Conservation (phyloP, 1,140 invertebrate genomes). For the Zaprionus ghesquierei region DNA sequence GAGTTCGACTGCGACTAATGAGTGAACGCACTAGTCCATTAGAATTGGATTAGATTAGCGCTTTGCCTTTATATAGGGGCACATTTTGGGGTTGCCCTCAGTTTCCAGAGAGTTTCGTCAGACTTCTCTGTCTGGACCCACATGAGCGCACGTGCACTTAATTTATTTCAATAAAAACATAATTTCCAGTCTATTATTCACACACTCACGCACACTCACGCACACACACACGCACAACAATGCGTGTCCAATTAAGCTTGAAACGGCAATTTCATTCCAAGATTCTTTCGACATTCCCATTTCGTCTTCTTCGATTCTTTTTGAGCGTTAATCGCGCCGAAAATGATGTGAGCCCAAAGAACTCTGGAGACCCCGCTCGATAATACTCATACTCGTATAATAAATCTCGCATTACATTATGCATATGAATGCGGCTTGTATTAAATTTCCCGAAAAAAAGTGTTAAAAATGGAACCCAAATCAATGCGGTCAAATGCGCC, state of each 20-base stretch:
- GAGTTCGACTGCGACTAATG: neutral
- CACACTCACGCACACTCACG: conserved; percentile 41
- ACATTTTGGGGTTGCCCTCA: conserved; percentile 9
- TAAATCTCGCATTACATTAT: conserved; percentile 76
- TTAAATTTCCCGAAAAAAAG: conserved; percentile 69
- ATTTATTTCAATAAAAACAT: conserved; percentile 80
- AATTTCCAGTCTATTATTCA: conserved; percentile 75
- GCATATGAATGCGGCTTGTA: conserved; percentile 73
- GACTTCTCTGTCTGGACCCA: conserved; percentile 40
- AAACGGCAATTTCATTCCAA: conserved; percentile 26
- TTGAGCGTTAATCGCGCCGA: conserved; percentile 70
- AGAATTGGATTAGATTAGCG: conserved; percentile 70
- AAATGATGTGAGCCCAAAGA: conserved; percentile 73
- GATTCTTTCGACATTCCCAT: conserved; percentile 18
- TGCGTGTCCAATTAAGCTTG: conserved; percentile 68
- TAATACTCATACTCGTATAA: conserved; percentile 64
- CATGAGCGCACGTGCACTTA: conserved; percentile 74
- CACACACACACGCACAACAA: conserved; percentile 27
- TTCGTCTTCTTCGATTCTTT: conserved; percentile 24
- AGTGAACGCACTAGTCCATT: conserved; percentile 6
- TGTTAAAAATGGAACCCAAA: conserved; percentile 64
- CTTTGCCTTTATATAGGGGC: conserved; percentile 64
- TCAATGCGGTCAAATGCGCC: conserved; percentile 61
- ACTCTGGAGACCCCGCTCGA: conserved; percentile 7
- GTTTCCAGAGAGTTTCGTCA: neutral